Base-by-base conservation (phyloP, 2,888 invertebrate genomes). In the Malacosoma neustria region DNA sequence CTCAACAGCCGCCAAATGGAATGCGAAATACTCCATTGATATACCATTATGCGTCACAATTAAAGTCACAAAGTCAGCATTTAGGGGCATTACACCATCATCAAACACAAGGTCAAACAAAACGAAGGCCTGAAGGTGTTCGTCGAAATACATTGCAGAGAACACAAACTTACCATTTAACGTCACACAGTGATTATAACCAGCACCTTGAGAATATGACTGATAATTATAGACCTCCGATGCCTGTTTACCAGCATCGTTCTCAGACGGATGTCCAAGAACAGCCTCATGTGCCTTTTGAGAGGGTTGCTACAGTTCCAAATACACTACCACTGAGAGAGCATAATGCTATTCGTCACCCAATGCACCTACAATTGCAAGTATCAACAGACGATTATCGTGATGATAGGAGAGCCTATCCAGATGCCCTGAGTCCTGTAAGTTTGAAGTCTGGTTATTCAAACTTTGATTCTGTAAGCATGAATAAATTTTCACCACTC, bases 91-190 rank as follows among this genome's bases (percentile, higher is more conserved):
- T 82, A 31, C 80, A 77, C 44, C 81, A 79, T 32, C 84, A 79
- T 42, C 81, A 74, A 51, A 54, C 68, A 48, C 77, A 67, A 34
- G 46, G 49, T 12, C 79, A 72, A 45, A 54, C 74, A 1, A 82
- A 82, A 38, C 52, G 79, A 9, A 62, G 79, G 32, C 55, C 61
- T 1, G 84, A 85, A 37, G 69, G 75, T 38, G 69, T 67, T 0
- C 64, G 87, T 3, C 49, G 87, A 2, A 84, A 79, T 37, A 81
- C 85, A 3, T 50, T 87, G 36, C 86, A 86, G 48, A 63, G 87
- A 43, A 87, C 87, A 6, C 86, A 86, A 52, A 87, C 87, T 1
- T 87, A 87, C 45, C 87, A 87, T 38, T 62, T 87, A 6, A 86
- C 87, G 6, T 84, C 86, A 0, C 82, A 84, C 40, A 84, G 85